Base-by-base conservation (phyloP, 2,888 invertebrate genomes). In the Diploptera punctata region DNA sequence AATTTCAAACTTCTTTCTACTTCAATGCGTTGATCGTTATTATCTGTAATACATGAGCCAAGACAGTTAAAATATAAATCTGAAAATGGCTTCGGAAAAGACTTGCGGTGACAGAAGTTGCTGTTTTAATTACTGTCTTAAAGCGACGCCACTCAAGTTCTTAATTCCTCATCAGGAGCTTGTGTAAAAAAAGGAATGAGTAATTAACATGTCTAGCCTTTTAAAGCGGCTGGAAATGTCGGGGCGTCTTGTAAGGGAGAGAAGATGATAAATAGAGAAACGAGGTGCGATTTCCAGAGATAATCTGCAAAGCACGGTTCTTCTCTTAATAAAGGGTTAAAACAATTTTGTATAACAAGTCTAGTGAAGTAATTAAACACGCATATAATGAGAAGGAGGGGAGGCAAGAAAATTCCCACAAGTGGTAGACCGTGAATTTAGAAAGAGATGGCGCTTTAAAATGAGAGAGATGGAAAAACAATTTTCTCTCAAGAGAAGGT, bases 301-400 rank as follows among this genome's bases (percentile, higher is more conserved):
- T 73, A 65, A 73, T 70, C 67, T 43, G 65, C 44, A n/a, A 21
- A 24, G 33, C 21, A 7, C 26, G 61, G 61, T 19, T 33, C 52
- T 38, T 57, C 68, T 68, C 73, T 73, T 67, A 54, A 73, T 73
- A 70, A 73, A 67, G 67, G 69, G 68, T 67, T 73, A 70, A 73
- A 73, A 73, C 73, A 73, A 73, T 73, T 73, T 70, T 26, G 38
- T 67, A 31, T 43, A 62, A 70, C 57, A 60, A 70, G 60, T 60
- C 47, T 31, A 31, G 60, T 10, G 10, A 60, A 67, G 73, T 70
- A 73, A 73, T 73, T 73, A 73, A 70, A 70, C 70, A 70, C 68
- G 13, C 54, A 52, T 13, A 5, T 16, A 38, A 16, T 18, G 31
- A 19, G 43, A 38, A 16, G 57, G 21, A 29, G 52, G 38, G 13